phyloP scores from a whole-genome alignment of 2,113 vertebrate species.

The Campylorhamphus procurvoides region DNA sequence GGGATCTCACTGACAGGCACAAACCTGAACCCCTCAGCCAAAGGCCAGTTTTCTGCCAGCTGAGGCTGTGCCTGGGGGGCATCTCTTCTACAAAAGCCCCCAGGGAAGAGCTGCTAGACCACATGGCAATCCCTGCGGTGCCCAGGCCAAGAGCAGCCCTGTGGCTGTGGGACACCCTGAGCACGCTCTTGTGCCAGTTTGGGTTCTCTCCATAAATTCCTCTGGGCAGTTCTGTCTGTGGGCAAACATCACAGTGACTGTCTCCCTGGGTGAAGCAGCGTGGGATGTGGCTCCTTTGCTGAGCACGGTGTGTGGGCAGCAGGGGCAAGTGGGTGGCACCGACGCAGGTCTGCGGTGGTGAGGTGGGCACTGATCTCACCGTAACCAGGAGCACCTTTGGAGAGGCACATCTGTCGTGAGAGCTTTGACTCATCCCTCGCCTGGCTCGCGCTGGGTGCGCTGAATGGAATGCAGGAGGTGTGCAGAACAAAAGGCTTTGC shows the following conservation, averaged over 20 bases:
- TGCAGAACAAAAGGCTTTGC: background rate
- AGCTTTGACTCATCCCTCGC: background rate
- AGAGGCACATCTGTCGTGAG: background rate
- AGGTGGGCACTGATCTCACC: background rate
- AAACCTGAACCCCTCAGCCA: background rate
- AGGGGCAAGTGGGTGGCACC: background rate
- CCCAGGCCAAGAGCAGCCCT: background rate
- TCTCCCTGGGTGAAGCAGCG: background rate
- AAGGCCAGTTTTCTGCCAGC: background rate
- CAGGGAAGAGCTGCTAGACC: background rate
- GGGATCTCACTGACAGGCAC: background rate
- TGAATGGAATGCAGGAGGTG: background rate
- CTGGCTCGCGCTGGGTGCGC: background rate
- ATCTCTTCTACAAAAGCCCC: background rate
- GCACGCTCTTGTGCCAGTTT: fast-evolving
- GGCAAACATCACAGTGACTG: fast-evolving
- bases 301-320: background rate
- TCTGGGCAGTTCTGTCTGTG: background rate
- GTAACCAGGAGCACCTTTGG: background rate
- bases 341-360: fast-evolving
- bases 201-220: background rate
- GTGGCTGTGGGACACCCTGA: background rate
- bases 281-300: background rate
- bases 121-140: fast-evolving
- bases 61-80: background rate